phyloP scores from a whole-genome alignment of 2,888 invertebrate genomes.

The Torymus tubicola region DNA sequence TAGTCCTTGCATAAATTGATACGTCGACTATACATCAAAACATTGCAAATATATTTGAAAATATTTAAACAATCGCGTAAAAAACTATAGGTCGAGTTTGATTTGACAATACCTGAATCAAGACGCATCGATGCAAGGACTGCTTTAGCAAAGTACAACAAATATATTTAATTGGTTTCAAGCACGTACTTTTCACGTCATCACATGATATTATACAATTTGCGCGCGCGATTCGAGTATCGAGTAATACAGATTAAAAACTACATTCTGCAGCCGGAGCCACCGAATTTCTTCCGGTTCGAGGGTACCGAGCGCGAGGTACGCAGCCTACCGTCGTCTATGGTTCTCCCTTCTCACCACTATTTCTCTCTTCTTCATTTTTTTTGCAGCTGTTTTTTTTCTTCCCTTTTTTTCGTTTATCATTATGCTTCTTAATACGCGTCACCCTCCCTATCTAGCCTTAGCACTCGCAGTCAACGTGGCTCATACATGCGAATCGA shows the following conservation, averaged over 20 bases:
- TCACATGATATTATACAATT: background rate
- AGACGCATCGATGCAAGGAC: constrained; percentile 29
- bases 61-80: background rate
- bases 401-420: constrained; percentile 4
- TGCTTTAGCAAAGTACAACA: constrained; percentile 29
- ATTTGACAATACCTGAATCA: no score
- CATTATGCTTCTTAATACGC: constrained; percentile 2
- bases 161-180: constrained; percentile 15
- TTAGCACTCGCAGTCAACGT: constrained; percentile 57
- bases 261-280: constrained; percentile 9
- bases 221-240: background rate
- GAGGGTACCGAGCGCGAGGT: constrained; percentile 39
- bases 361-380: background rate
- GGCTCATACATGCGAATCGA: constrained; percentile 68
- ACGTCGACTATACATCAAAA: background rate
- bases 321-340: constrained; percentile 44
- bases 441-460: constrained; percentile 14
- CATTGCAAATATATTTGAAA: background rate
- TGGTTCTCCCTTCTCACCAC: background rate
- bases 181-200: background rate
- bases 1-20: constrained; percentile 37
- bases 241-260: constrained; percentile 6
- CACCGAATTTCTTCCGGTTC: constrained; percentile 4
- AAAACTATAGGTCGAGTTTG: no score
- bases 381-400: constrained; percentile 22